Conservation (phyloP, 2,888 invertebrate genomes). For the Leucoma salicis region DNA sequence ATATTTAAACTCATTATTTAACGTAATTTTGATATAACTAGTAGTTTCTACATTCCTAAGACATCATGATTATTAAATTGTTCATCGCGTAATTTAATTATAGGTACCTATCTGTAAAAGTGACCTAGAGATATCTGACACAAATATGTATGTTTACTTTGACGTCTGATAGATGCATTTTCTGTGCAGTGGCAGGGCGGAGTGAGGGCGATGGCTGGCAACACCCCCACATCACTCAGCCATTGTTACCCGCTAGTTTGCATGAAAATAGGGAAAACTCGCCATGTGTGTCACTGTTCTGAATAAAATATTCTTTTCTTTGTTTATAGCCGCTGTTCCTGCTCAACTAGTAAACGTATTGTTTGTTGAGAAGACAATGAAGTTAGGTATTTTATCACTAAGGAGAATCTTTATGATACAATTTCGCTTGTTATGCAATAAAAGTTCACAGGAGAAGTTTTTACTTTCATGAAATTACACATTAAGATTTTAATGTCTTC, state of each 20-base stretch:
- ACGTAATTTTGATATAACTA: too few species aligned
- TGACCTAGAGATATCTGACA: too few species aligned
- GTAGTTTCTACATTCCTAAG: too few species aligned
- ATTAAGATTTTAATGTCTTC: constrained; percentile 28
- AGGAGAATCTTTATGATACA: constrained; percentile 37
- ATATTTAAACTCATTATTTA: too few species aligned
- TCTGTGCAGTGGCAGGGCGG: constrained; percentile 53
- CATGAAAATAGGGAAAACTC: constrained; percentile 74
- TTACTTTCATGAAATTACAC: constrained; percentile 24
- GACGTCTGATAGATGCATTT: constrained; percentile 49
- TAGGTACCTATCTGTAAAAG: too few species aligned
- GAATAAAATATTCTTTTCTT: constrained; percentile 75
- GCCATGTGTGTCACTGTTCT: constrained; percentile 69
- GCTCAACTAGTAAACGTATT: constrained; percentile 66
- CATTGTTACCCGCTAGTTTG: constrained; percentile 72
- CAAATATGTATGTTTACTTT: too few species aligned
- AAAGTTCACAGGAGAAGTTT: constrained; percentile 29
- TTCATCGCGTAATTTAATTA: too few species aligned
- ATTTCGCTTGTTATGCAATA: constrained; percentile 42
- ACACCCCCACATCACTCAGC: constrained; percentile 47
- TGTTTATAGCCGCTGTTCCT: constrained; percentile 63
- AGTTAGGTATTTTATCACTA: constrained; percentile 45
- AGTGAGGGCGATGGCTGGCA: constrained; percentile 50
- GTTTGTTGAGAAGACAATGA: constrained; percentile 59
- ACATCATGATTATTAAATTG: too few species aligned